phyloP scores from a whole-genome alignment of 2,888 invertebrate species.

The Miltochrista miniata region DNA sequence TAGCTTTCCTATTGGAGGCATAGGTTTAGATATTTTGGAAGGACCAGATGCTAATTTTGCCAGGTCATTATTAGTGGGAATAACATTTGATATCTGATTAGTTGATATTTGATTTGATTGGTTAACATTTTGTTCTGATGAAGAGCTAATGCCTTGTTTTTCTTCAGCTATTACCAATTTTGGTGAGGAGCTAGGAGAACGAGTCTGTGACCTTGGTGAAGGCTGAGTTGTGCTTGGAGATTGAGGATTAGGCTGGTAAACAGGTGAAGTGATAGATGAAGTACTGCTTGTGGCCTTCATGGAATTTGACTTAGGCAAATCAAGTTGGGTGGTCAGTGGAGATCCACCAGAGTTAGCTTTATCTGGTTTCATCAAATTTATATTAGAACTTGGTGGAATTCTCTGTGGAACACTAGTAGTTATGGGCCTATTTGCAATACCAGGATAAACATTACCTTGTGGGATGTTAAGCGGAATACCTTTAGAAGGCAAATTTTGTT shows the following conservation, averaged over 20 bases:
- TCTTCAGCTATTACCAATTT: conserved; percentile 80
- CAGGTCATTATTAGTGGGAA: conserved; percentile 57
- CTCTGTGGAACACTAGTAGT: conserved; percentile 56
- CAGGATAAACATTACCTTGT: conserved; percentile 61
- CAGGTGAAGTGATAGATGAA: conserved; percentile 51
- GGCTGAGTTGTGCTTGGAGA: conserved; percentile 59
- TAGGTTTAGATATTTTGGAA: conserved; percentile 64
- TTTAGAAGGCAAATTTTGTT: conserved; percentile 71
- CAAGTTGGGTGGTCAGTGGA: conserved; percentile 54
- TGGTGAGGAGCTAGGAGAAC: conserved; percentile 81
- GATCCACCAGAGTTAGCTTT: conserved; percentile 51
- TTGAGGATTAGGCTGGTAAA: conserved; percentile 56
- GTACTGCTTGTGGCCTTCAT: conserved; percentile 51
- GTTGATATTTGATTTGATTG: conserved; percentile 75
- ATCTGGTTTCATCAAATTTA: conserved; percentile 65
- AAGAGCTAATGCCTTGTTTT: conserved; percentile 59
- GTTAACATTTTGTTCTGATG: conserved; percentile 59
- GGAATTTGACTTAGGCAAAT: conserved; percentile 53
- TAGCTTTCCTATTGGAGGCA: conserved; percentile 57
- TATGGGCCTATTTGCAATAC: conserved; percentile 55
- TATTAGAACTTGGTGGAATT: conserved; percentile 59
- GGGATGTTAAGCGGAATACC: conserved; percentile 52
- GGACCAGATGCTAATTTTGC: conserved; percentile 62
- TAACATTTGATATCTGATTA: conserved; percentile 63
- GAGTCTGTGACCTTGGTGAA: conserved; percentile 72